Evolutionary conservation across 2,797 vertebrate species (phyloP).

Genomic region (Hephaestus fuliginosus): DNA sequence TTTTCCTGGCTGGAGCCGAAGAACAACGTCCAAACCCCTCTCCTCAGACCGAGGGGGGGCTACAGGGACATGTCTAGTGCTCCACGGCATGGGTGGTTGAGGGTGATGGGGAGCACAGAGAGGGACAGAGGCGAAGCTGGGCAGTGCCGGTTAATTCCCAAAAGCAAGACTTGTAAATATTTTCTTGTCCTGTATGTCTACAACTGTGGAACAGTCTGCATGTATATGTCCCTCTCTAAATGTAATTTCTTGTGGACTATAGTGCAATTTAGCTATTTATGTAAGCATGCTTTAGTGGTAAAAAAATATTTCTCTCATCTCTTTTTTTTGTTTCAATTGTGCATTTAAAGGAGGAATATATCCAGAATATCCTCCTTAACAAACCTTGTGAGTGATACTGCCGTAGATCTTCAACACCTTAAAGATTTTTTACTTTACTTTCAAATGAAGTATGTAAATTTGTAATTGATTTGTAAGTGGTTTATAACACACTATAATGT

Average conservation of each 20-base stretch:
- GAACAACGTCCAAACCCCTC: conserved; percentile 86
- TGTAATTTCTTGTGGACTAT: neutral
- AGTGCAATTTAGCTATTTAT: neutral
- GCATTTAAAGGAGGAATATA: too few species aligned
- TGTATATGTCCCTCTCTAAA: conserved; percentile 8
- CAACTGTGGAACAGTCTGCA: conserved; percentile 32
- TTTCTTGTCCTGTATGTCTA: conserved; percentile 50
- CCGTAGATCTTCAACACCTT: too few species aligned
- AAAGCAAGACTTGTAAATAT: conserved; percentile 58
- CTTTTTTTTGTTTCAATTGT: neutral
- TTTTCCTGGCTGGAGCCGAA: conserved; percentile 93
- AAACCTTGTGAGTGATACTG: too few species aligned
- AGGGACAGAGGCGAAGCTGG: conserved; percentile 42
- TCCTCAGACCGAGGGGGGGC: conserved; percentile 48
- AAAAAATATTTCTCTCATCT: too few species aligned
- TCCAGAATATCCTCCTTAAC: too few species aligned
- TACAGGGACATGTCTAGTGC: conserved; percentile 63
- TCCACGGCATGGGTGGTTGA: conserved; percentile 75
- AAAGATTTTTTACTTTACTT: too few species aligned
- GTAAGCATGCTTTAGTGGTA: too few species aligned
- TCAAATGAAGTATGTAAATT: too few species aligned
- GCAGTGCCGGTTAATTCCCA: conserved; percentile 52
- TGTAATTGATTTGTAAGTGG: too few species aligned
- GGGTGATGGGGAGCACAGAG: conserved; percentile 38
- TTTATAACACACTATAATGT: too few species aligned